Conservation (phyloP, 2,113 vertebrate species). For the Gasterosteus aculeatus region DNA sequence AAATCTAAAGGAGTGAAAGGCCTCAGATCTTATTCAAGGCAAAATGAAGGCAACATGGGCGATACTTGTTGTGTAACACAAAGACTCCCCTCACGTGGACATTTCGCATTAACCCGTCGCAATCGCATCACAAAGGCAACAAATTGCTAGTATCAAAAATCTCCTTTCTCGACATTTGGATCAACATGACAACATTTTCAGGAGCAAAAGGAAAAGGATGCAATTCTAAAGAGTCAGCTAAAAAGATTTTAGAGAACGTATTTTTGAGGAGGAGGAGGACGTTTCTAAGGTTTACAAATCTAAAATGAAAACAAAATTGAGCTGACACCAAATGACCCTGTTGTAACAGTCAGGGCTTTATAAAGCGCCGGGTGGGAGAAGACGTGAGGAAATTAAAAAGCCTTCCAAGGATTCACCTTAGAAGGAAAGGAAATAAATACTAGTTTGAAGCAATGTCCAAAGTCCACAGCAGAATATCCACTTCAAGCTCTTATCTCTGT, state of each 20-base stretch:
- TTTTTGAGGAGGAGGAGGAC: background rate
- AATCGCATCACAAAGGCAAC: background rate
- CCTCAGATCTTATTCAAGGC: too few species aligned
- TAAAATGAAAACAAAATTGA: background rate
- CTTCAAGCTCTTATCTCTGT: background rate
- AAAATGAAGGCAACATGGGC: too few species aligned
- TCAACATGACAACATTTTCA: background rate
- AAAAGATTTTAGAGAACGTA: background rate
- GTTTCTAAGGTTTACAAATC: background rate
- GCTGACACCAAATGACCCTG: background rate
- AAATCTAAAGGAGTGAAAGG: background rate
- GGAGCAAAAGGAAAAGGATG: background rate
- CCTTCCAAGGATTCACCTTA: slow-evolving; percentile 9
- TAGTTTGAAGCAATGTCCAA: background rate
- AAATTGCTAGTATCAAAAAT: background rate
- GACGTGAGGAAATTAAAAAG: slow-evolving; percentile 27
- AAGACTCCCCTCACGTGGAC: background rate
- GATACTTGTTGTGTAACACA: background rate
- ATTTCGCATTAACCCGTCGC: background rate
- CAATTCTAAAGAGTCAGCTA: too few species aligned
- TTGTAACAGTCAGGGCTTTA: slow-evolving; percentile 7
- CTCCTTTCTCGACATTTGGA: too few species aligned
- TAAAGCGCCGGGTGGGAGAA: slow-evolving; percentile 25
- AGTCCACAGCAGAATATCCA: background rate
- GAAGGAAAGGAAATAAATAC: background rate